phyloP scores from a whole-genome alignment of 2,888 invertebrate genomes.

The Venusia cambrica region DNA sequence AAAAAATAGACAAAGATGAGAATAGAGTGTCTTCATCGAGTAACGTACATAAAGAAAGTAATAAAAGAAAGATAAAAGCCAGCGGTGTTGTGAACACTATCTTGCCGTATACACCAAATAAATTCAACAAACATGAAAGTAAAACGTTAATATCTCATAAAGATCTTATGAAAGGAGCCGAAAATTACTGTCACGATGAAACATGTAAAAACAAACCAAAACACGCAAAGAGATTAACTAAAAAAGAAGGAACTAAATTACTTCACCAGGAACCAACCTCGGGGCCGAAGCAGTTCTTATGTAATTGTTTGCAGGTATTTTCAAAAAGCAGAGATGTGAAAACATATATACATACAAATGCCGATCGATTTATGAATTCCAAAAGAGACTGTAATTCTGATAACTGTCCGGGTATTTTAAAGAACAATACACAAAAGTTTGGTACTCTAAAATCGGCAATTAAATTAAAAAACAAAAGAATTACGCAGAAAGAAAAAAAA shows the following conservation, averaged over 20 bases:
- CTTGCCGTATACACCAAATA: slow-evolving; percentile 39
- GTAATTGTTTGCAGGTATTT: slow-evolving; percentile 17
- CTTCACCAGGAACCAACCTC: background rate
- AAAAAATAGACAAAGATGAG: background rate
- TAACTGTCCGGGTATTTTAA: slow-evolving; percentile 8
- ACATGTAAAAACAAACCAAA: slow-evolving; percentile 1
- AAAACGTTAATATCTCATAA: slow-evolving; percentile 26
- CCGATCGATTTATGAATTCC: slow-evolving; percentile 22
- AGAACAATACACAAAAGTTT: no score
- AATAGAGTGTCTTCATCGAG: slow-evolving; percentile 1
- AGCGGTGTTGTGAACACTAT: slow-evolving; percentile 37
- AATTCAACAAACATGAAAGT: slow-evolving; percentile 39
- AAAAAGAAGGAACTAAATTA: slow-evolving; percentile 10
- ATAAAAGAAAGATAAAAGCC: slow-evolving; percentile 1
- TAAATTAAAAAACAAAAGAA: slow-evolving; percentile 7
- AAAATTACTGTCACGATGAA: slow-evolving; percentile 8
- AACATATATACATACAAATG: slow-evolving; percentile 1
- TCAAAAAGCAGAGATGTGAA: slow-evolving; percentile 5
- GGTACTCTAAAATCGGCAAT: slow-evolving; percentile 17
- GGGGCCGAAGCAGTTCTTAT: slow-evolving; percentile 10
- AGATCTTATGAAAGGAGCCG: slow-evolving; percentile 3
- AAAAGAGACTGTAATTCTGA: slow-evolving; percentile 27
- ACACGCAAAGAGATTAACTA: slow-evolving; percentile 11
- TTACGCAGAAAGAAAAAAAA: background rate
- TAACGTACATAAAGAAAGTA: no score